Base-by-base conservation (phyloP, 2,113 vertebrate genomes). In the Hemibagrus wyckioides region DNA sequence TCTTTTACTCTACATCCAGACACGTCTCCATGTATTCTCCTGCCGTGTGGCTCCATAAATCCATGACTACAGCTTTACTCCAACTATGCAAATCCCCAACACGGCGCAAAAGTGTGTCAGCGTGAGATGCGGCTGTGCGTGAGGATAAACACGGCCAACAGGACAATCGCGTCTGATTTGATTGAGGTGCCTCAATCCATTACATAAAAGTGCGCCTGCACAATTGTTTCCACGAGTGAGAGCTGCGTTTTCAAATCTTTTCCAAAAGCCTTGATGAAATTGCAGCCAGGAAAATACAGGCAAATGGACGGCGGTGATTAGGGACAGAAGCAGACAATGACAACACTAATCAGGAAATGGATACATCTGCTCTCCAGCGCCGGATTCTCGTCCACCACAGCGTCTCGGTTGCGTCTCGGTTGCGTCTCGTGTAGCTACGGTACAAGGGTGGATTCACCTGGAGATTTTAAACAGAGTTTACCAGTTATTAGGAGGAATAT, bases 121-220 rank as follows among this genome's bases (percentile, higher is more conserved):
- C 21, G 33, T 9, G 56, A 82, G 50, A 54, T 77, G 77, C 82
- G 75, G 73, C 76, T 81, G 63, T 19, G 71, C 39, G 3, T 50
- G 56, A 19, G 71, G 75, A 84, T 86, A 84, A 90, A 88, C 85
- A 85, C 56, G 9, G 13, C 89, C 89, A 84, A 65, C 59, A 80
- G 84, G 56, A 88, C 85, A 82, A 87, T 84, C 69, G 63, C 28
- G 36, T 83, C 82, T 90, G 82, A 88, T 90, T 86, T 88, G 85
- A 90, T 88, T 88, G 85, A 88, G 84, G 82, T 48, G 86, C 80
- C 81, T 88, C 83, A 85, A 86, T 88, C 84, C 57, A 90, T 90
- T 90, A 88, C 13, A 36, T 33, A 19, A 90, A 88, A 80, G 59
- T 48, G 36, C 44, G 21, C 65, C 39, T 84, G 71, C 23, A 57